phyloP scores from a whole-genome alignment of 2,888 invertebrate genomes.

The Netelia virgata region DNA sequence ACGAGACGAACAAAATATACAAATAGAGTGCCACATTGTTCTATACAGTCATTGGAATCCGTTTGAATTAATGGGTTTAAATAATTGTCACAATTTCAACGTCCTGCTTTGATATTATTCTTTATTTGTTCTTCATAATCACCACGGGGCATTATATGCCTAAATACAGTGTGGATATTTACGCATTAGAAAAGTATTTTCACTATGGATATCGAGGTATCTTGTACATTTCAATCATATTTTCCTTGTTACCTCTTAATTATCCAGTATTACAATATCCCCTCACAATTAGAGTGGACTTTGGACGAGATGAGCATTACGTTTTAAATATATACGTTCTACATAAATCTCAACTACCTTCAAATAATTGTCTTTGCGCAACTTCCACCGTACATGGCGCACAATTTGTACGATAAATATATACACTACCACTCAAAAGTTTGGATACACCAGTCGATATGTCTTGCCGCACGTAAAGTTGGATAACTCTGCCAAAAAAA shows the following conservation, averaged over 20 bases:
- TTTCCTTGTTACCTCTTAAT: conserved; percentile 35
- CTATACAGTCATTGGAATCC: background rate
- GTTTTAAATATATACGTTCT: conserved; percentile 29
- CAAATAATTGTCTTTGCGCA: conserved; percentile 41
- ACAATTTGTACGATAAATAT: background rate
- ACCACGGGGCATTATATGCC: conserved; percentile 74
- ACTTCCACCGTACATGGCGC: conserved; percentile 17
- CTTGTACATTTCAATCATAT: conserved; percentile 65
- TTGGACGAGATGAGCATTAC: conserved; percentile 71
- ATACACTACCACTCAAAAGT: no score
- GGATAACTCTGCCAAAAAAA: no score
- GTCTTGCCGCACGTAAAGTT: no score
- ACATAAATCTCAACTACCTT: conserved; percentile 35
- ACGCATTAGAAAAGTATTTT: conserved; percentile 80
- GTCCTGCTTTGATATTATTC: conserved; percentile 56
- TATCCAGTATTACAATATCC: conserved; percentile 55
- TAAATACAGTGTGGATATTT: conserved; percentile 76
- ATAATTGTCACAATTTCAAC: conserved; percentile 66
- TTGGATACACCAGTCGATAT: no score
- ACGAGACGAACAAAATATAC: no score
- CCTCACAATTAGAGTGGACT: conserved; percentile 75
- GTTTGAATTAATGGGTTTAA: background rate
- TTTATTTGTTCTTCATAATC: conserved; percentile 74
- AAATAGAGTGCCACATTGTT: background rate
- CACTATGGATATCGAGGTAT: conserved; percentile 64